Evolutionary conservation across 2,113 vertebrate species (phyloP).

Genomic region (Charadrius vociferus): DNA sequence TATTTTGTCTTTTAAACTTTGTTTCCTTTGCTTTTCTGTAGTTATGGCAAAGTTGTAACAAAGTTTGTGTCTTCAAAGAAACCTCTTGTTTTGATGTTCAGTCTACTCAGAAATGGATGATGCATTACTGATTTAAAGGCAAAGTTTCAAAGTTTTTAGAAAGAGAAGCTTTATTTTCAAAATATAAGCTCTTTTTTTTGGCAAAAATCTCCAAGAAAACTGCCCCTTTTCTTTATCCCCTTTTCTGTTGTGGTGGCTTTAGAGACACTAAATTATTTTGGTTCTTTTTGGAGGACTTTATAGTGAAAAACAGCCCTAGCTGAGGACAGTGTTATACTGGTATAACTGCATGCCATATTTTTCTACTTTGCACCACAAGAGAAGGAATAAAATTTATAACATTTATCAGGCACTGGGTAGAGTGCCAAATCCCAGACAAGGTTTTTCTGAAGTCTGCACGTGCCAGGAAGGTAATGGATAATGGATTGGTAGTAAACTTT

Average conservation of each 20-base stretch:
- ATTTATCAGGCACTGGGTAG: not conserved
- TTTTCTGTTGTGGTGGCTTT: not conserved
- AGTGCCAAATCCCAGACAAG: conserved; percentile 6
- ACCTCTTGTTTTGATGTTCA: not conserved
- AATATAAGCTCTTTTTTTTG: not conserved
- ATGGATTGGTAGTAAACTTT: conserved; percentile 23
- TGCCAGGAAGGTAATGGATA: conserved; percentile 34
- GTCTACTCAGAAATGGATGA: not conserved
- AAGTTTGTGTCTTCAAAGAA: not conserved
- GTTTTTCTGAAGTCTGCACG: not conserved
- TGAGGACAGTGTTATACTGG: not conserved
- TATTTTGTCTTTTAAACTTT: not conserved
- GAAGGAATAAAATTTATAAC: conserved; percentile 4
- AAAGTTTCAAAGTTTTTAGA: not conserved
- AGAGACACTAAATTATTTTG: not conserved
- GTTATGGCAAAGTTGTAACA: not conserved
- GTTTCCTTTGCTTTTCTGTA: not conserved
- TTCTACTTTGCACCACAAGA: conserved; percentile 9
- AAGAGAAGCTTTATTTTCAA: not conserved
- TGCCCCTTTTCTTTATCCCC: not conserved
- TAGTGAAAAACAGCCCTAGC: not conserved
- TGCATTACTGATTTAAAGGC: not conserved
- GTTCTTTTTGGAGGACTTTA: not conserved
- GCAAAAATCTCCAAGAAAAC: not conserved
- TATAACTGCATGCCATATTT: not conserved